These are phyloP conservation scores for Pitangus sulphuratus DNA, from an alignment of 2,797 vertebrate species.

Conservation along the genomic window DNA sequence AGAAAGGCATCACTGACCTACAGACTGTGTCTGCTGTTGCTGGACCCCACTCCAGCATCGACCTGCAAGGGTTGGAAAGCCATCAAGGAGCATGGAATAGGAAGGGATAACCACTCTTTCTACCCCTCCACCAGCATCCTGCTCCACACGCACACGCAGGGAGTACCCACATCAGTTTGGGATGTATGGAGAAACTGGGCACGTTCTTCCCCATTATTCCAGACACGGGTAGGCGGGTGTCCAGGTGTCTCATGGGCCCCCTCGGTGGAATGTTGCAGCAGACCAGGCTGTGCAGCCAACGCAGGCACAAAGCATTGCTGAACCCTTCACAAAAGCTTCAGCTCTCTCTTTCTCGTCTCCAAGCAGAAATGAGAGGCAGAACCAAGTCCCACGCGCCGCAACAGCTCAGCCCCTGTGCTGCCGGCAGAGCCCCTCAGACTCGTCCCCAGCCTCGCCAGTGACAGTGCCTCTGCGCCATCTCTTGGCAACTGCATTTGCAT, in stretches of 20 bases:
- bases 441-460: not conserved
- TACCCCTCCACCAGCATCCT: not conserved
- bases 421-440: not conserved
- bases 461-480: conserved; percentile 66
- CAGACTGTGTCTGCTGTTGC: not conserved
- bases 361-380: accelerated
- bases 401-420: not conserved
- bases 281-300: not conserved
- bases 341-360: accelerated
- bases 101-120: not conserved
- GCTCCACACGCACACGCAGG: accelerated
- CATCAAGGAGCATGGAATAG: not conserved
- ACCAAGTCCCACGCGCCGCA: accelerated
- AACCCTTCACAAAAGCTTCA: not conserved
- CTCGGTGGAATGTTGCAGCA: accelerated
- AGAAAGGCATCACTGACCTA: not conserved
- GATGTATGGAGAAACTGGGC: accelerated
- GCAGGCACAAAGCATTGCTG: not conserved
- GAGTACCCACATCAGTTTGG: accelerated
- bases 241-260: accelerated
- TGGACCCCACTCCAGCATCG: not conserved
- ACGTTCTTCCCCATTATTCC: not conserved
- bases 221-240: not conserved
- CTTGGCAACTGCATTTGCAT: conserved; percentile 26
- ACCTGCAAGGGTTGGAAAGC: not conserved